Evolutionary conservation across 2,797 vertebrate species (phyloP).

Genomic region (Eidolon dupreanum): DNA sequence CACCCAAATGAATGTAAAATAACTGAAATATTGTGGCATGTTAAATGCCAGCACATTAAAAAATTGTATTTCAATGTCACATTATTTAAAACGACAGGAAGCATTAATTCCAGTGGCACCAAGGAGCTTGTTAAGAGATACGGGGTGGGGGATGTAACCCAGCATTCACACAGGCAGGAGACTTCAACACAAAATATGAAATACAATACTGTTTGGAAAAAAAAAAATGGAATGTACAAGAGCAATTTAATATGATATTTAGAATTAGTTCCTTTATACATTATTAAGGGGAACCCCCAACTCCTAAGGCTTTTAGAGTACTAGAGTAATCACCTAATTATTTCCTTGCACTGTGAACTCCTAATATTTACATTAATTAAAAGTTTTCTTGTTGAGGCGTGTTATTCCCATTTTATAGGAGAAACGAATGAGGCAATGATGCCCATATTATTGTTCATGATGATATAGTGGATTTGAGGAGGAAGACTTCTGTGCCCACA

Average conservation of each 20-base stretch:
- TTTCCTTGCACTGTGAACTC: neutral
- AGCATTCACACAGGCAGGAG: slow-evolving; percentile 76
- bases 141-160: slow-evolving; percentile 68
- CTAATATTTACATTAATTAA: neutral
- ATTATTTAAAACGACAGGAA: slow-evolving; percentile 89
- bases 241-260: slow-evolving; percentile 82
- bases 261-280: slow-evolving; percentile 71
- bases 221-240: slow-evolving; percentile 73
- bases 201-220: slow-evolving; percentile 73
- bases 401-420: neutral
- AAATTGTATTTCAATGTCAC: slow-evolving; percentile 87
- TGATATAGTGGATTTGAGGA: neutral
- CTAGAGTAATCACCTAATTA: neutral
- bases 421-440: neutral
- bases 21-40: slow-evolving; percentile 89
- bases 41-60: slow-evolving; percentile 88
- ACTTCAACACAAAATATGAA: slow-evolving; percentile 77
- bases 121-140: slow-evolving; percentile 84
- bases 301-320: neutral
- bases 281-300: neutral
- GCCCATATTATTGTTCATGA: too few species aligned
- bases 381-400: neutral
- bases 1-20: slow-evolving; percentile 88
- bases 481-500: neutral
- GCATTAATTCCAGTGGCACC: slow-evolving; percentile 88